phyloP scores from a whole-genome alignment of 2,797 vertebrate genomes.

The Muscicapa comitata region DNA sequence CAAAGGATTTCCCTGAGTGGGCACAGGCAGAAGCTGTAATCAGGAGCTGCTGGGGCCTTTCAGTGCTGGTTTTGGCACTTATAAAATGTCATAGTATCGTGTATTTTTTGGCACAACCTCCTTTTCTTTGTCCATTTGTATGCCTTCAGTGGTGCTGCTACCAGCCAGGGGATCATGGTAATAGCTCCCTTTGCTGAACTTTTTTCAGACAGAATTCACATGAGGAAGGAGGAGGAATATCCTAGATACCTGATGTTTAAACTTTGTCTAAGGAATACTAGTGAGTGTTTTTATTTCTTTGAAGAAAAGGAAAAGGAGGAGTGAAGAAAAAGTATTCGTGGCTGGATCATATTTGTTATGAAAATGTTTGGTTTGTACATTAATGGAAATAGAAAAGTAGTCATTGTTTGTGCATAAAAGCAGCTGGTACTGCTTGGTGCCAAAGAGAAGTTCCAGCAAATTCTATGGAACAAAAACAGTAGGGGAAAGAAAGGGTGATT shows the following conservation, averaged over 20 bases:
- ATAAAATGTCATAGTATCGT: rapidly evolving
- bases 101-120: background rate
- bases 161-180: background rate
- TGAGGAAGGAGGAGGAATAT: background rate
- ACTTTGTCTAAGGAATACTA: background rate
- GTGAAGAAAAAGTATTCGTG: background rate
- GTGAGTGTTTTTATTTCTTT: background rate
- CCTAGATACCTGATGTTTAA: background rate
- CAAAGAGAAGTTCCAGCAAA: background rate
- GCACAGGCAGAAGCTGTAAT: background rate
- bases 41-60: background rate
- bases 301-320: background rate
- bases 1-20: background rate
- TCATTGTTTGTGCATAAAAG: background rate
- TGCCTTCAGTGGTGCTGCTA: rapidly evolving
- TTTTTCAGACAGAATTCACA: background rate
- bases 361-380: background rate
- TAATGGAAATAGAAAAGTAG: background rate
- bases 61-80: background rate
- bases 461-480: background rate
- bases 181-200: background rate
- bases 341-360: background rate
- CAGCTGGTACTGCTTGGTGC: background rate
- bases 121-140: background rate
- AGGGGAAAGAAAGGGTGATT: background rate